A percentile compares a stretch with the other conserved stretches of the same genome.
phyloP scores from a whole-genome alignment of 2,797 vertebrate genomes.

The Mormyrops boulengeri region DNA sequence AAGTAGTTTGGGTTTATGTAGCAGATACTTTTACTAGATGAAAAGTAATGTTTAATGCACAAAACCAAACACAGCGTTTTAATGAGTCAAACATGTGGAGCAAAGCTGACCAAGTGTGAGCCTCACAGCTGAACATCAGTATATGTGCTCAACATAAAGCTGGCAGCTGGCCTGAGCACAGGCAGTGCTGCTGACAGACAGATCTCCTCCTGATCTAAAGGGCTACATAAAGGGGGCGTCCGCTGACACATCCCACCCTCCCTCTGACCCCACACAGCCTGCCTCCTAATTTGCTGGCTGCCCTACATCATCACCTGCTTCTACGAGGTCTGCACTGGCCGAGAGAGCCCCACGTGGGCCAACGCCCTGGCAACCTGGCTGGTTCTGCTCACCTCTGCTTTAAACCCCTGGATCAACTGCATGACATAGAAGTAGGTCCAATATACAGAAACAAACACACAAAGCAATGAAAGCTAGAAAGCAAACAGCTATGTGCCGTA shows the following conservation, averaged over 20 bases:
- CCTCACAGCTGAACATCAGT: neutral
- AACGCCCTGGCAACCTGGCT: conserved; percentile 58
- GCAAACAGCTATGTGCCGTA: neutral
- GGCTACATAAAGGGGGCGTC: neutral
- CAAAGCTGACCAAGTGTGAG: neutral
- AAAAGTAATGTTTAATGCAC: neutral
- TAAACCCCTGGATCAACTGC: conserved; percentile 69
- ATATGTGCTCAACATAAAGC: neutral
- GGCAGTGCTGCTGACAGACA: neutral
- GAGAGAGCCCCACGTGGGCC: conserved; percentile 31
- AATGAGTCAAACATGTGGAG: neutral
- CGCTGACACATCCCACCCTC: neutral
- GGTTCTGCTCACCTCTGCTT: conserved; percentile 52
- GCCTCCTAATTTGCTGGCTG: conserved; percentile 62
- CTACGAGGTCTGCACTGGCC: conserved; percentile 56
- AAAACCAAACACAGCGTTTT: neutral
- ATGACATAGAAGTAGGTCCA: conserved; percentile 60
- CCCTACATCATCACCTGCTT: conserved; percentile 60
- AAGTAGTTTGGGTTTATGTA: neutral
- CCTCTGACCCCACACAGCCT: conserved; percentile 41
- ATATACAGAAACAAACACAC: neutral
- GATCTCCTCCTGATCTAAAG: neutral
- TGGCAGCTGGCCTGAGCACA: neutral
- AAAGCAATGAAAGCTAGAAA: neutral
- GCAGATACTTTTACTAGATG: neutral